Evolutionary conservation across 2,113 vertebrate genomes (phyloP).

Genomic region (Suncus etruscus): DNA sequence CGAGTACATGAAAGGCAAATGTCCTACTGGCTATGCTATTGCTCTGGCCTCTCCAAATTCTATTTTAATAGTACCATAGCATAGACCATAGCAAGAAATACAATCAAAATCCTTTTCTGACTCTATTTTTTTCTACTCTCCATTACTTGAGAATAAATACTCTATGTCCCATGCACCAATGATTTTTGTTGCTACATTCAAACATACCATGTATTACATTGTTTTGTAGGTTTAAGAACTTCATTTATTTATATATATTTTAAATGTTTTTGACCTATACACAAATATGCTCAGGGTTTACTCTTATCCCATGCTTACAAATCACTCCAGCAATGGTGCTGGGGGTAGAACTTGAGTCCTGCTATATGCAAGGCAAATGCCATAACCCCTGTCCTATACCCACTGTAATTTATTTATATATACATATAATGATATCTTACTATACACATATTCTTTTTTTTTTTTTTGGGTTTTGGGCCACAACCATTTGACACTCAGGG

Average conservation of each 20-base stretch:
- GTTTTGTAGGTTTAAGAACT: conserved; percentile 42
- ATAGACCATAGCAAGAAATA: conserved; percentile 26
- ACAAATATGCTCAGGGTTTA: too few relatives aligned
- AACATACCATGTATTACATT: neutral
- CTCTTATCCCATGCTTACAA: too few relatives aligned
- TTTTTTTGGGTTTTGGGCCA: too few relatives aligned
- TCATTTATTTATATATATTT: neutral
- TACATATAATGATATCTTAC: neutral
- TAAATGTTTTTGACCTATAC: too few relatives aligned
- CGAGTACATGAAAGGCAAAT: too few relatives aligned
- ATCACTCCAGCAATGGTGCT: too few relatives aligned
- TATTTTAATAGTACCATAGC: neutral
- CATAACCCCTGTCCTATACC: too few relatives aligned
- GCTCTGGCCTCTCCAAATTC: neutral
- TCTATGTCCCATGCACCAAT: neutral
- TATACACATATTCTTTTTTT: neutral
- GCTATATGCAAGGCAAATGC: too few relatives aligned
- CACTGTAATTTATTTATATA: neutral
- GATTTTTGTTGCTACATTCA: neutral
- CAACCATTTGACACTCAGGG: too few relatives aligned
- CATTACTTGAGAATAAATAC: neutral
- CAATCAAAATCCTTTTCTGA: neutral
- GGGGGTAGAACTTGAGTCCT: too few relatives aligned
- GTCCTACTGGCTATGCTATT: too few relatives aligned
- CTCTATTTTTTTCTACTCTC: neutral